A percentile compares a stretch with the other conserved stretches of the same genome.
Evolutionary conservation across 2,888 invertebrate species (phyloP).

Genomic region (Heliconius ethilla): DNA sequence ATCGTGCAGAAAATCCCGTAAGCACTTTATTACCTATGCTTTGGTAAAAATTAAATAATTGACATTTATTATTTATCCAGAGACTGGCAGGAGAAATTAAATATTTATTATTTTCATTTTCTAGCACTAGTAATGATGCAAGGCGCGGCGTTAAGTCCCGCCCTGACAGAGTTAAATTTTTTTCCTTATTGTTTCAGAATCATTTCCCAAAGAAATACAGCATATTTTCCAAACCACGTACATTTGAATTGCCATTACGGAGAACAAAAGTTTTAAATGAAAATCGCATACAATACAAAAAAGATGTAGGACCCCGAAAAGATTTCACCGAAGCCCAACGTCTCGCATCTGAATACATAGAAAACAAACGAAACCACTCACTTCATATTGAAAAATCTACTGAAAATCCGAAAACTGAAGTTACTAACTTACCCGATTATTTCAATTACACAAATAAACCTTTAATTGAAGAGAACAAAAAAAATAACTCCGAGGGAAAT

Average conservation of each 20-base stretch:
- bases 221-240: constrained; percentile 46
- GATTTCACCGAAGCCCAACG: constrained; percentile 59
- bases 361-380: constrained; percentile 42
- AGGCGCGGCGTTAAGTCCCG: no score
- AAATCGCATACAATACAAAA: constrained; percentile 44
- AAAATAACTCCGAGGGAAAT: constrained; percentile 55
- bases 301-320: constrained; percentile 61
- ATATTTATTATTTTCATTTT: no score
- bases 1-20: not conserved
- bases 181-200: constrained; percentile 39
- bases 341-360: constrained; percentile 57
- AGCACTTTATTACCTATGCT: not conserved
- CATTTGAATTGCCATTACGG: constrained; percentile 44
- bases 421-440: not conserved
- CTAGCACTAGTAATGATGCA: no score
- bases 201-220: constrained; percentile 36
- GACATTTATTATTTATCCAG: no score
- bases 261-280: constrained; percentile 15
- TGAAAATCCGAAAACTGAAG: not conserved
- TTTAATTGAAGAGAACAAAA: not conserved
- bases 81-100: no score
- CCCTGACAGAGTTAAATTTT: not conserved
- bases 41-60: no score
- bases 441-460: constrained; percentile 28
- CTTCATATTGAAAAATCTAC: constrained; percentile 12